Evolutionary conservation across 2,113 vertebrate species (phyloP).

Genomic region (Pseudorhombus dupliciocellatus): DNA sequence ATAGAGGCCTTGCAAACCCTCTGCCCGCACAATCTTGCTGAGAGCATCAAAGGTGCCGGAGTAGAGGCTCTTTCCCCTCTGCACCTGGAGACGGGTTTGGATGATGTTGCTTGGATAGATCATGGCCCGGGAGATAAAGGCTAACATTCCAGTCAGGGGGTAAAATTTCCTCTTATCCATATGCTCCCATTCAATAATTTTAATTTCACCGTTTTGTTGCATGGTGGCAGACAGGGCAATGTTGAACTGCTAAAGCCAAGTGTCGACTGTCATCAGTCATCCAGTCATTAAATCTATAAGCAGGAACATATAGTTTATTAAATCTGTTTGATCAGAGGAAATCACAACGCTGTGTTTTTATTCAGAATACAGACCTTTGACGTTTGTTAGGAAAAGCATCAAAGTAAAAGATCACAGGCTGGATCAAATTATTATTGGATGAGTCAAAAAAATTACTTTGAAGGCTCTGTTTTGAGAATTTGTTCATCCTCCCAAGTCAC

Average conservation of each 20-base stretch:
- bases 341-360: background rate
- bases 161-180: constrained; percentile 99
- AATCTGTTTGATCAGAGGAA: background rate
- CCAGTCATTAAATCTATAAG: constrained; percentile 44
- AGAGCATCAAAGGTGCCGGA: constrained; percentile 92
- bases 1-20: constrained; percentile 89
- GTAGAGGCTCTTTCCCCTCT: constrained; percentile 93
- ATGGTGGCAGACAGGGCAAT: constrained; percentile 60
- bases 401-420: background rate
- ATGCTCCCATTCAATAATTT: constrained; percentile 98
- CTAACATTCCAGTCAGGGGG: constrained; percentile 93
- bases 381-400: background rate
- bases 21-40: constrained; percentile 88
- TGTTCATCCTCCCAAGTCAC: too few relatives aligned
- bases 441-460: too few relatives aligned
- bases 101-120: constrained; percentile 95
- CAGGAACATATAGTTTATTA: background rate
- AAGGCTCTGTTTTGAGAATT: too few relatives aligned
- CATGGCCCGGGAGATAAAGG: constrained; percentile 91
- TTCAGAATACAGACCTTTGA: background rate
- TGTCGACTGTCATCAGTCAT: background rate
- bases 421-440: too few relatives aligned
- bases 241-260: constrained; percentile 43
- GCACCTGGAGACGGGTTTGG: constrained; percentile 92
- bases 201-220: constrained; percentile 88